Conservation (phyloP, 23 tunicate species). For the Phallusia fumigata region DNA sequence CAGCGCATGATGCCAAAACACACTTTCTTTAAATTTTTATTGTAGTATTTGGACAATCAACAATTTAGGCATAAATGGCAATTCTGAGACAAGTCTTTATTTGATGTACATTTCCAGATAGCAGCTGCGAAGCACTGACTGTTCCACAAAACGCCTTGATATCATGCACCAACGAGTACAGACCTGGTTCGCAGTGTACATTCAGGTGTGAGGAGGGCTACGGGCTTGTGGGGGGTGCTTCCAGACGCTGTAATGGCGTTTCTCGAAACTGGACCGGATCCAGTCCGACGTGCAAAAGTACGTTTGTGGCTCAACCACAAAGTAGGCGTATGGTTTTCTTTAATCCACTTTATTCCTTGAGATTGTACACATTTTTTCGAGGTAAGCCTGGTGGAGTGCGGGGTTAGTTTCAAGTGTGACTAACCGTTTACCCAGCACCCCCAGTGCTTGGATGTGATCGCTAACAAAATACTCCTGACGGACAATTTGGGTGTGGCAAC, state of each 20-base stretch:
- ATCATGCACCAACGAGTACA: slow-evolving; percentile 42
- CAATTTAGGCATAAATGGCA: neutral
- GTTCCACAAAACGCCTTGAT: slow-evolving; percentile 37
- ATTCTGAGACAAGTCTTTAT: neutral
- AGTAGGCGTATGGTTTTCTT: neutral
- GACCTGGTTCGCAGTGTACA: slow-evolving; percentile 51
- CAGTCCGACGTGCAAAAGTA: slow-evolving; percentile 57
- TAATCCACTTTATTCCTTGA: slow-evolving; percentile 9
- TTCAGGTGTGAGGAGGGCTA: slow-evolving; percentile 52
- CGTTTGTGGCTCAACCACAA: neutral
- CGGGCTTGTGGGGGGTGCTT: slow-evolving; percentile 19
- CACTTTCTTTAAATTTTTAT: too few species aligned
- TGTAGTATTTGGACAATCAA: too few species aligned
- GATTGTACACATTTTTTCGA: neutral
- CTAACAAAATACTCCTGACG: too few species aligned
- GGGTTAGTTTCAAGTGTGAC: neutral
- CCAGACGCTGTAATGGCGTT: slow-evolving; percentile 36
- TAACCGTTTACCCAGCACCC: neutral
- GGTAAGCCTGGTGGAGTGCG: neutral
- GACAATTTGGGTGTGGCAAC: too few species aligned
- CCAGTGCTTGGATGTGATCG: neutral
- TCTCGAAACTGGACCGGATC: slow-evolving; percentile 41
- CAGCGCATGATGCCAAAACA: too few species aligned
- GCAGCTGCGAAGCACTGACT: slow-evolving; percentile 22
- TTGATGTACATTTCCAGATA: slow-evolving; percentile 7